Conservation (phyloP, 2,797 vertebrate species). For the Fistularia tabacaria region DNA sequence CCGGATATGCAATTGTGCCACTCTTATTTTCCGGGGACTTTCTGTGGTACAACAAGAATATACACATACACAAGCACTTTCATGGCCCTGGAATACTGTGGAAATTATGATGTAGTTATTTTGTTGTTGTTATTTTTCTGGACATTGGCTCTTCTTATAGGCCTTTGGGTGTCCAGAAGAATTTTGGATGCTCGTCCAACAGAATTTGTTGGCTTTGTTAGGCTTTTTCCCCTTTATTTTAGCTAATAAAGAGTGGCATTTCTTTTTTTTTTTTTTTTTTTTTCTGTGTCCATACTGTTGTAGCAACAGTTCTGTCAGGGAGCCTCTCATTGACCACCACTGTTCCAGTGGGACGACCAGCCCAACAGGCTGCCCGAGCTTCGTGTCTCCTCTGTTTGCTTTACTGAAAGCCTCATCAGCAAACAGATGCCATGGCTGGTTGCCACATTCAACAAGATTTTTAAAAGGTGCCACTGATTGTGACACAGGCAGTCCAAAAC, state of each 20-base stretch:
- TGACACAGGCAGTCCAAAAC: slow-evolving; percentile 8
- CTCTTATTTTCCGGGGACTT: no score
- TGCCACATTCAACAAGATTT: slow-evolving; percentile 20
- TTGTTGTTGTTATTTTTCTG: no score
- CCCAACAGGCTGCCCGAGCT: slow-evolving; percentile 7
- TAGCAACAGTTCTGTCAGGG: slow-evolving; percentile 41
- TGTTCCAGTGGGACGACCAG: slow-evolving; percentile 18
- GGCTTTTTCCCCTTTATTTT: slow-evolving; percentile 1
- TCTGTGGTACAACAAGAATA: no score
- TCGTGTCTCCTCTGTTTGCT: slow-evolving; percentile 26
- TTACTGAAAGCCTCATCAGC: slow-evolving; percentile 6
- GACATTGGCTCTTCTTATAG: no score
- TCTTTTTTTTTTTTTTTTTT: slow-evolving; percentile 45
- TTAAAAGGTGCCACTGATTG: not conserved
- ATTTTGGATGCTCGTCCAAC: slow-evolving; percentile 2
- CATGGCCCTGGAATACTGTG: no score
- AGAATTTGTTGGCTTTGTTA: slow-evolving; percentile 16
- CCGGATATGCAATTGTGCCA: no score
- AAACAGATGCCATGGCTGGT: slow-evolving; percentile 27
- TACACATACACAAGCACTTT: no score
- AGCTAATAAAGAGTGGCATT: slow-evolving; percentile 16
- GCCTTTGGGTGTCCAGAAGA: no score
- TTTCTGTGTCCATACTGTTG: slow-evolving; percentile 29
- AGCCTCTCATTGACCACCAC: slow-evolving; percentile 22
- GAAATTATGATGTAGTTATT: no score